These are phyloP conservation scores for Tachina fera DNA, from an alignment of 2,888 invertebrate species.

Conservation along the genomic window DNA sequence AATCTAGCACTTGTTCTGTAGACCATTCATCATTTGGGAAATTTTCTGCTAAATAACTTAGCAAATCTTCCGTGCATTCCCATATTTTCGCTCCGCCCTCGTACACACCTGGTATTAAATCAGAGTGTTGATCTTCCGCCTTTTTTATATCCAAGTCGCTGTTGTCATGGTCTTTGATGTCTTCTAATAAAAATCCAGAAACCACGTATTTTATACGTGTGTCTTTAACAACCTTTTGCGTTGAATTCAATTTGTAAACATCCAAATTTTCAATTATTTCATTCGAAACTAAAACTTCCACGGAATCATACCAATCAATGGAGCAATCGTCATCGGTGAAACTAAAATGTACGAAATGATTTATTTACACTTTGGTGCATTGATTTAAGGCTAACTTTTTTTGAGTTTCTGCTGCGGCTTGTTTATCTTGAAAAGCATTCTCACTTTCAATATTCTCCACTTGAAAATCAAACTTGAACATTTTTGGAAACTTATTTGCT, in stretches of 20 bases:
- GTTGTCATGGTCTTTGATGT: conserved; percentile 74
- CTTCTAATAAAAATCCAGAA: conserved; percentile 77
- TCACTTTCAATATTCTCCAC: conserved; percentile 72
- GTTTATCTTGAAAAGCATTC: conserved; percentile 40
- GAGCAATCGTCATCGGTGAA: not conserved
- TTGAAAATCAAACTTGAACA: conserved; percentile 81
- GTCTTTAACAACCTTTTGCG: conserved; percentile 72
- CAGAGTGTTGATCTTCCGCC: conserved; percentile 87
- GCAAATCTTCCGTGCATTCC: conserved; percentile 95
- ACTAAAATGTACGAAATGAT: conserved; percentile 8
- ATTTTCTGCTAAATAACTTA: conserved; percentile 85
- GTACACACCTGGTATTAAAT: conserved; percentile 89
- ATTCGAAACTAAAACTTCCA: conserved; percentile 73
- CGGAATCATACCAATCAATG: conserved; percentile 77
- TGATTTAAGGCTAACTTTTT: conserved; percentile 23
- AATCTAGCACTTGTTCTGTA: conserved; percentile 88
- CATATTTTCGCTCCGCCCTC: conserved; percentile 98
- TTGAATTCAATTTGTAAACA: conserved; percentile 78
- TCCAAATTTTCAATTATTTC: conserved; percentile 76
- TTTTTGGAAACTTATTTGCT: conserved; percentile 40
- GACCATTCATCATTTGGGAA: conserved; percentile 81
- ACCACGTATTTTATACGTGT: conserved; percentile 75
- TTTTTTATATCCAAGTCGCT: conserved; percentile 80
- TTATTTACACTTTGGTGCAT: not conserved
- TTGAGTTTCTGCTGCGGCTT: not conserved